Percentiles rank a stretch among this genome's conserved stretches.
Conservation (phyloP, 30 jellyfish, hydroid and myxozoan species). For the Aurelia sp. region DNA sequence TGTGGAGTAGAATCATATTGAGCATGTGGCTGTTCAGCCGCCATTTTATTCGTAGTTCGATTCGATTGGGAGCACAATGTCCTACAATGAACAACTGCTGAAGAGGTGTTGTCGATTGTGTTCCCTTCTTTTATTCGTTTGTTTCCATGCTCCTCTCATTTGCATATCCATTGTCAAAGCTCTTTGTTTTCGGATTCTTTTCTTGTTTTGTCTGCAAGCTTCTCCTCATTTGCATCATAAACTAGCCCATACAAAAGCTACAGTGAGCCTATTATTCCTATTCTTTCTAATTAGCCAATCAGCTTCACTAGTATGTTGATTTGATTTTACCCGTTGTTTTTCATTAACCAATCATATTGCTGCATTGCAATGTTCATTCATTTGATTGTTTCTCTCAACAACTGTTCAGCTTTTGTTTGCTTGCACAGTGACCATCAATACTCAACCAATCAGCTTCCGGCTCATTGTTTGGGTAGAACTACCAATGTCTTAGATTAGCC, state of each 20-base stretch:
- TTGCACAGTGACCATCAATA: not conserved
- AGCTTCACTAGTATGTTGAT: not conserved
- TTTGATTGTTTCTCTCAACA: slow-evolving; percentile 8
- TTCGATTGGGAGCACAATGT: slow-evolving; percentile 53
- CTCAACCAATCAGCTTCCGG: slow-evolving; percentile 12
- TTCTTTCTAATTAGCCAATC: not conserved
- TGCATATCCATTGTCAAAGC: slow-evolving; percentile 59
- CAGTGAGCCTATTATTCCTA: not conserved
- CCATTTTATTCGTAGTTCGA: slow-evolving; percentile 76
- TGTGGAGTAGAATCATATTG: slow-evolving; percentile 64
- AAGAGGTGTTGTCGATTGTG: slow-evolving; percentile 84
- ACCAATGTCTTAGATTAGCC: too few species aligned
- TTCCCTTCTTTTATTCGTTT: slow-evolving; percentile 68
- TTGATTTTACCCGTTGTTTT: not conserved
- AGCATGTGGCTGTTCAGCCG: slow-evolving; percentile 91
- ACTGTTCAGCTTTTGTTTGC: not conserved
- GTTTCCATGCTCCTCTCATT: slow-evolving; percentile 62
- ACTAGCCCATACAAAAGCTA: too few species aligned
- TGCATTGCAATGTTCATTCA: not conserved
- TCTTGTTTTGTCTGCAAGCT: slow-evolving; percentile 17
- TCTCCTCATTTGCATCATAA: slow-evolving; percentile 50
- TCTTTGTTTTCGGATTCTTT: slow-evolving; percentile 42
- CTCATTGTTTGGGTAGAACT: not conserved
- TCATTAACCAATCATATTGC: not conserved
- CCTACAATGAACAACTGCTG: slow-evolving; percentile 79